Base-by-base conservation (phyloP, 2,113 vertebrate species). In the Oncorhynchus keta region DNA sequence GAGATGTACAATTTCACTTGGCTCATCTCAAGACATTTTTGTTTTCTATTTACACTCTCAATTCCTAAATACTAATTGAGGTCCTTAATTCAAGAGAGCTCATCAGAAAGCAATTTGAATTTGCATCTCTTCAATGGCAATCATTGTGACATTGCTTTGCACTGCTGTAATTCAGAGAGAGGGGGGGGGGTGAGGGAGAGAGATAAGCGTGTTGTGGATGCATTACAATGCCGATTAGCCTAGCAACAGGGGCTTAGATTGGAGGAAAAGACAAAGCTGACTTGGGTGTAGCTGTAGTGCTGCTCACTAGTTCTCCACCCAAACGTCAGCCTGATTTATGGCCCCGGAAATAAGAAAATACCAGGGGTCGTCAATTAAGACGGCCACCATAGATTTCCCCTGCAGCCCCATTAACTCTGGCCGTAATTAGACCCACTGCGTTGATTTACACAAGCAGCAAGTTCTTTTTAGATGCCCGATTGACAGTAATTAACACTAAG, bases 351-450 rank as follows among this genome's bases (percentile, higher is more conserved):
- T 64, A 72, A 75, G 59, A 85, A 88, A 86, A 84, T 76, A 83
- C 75, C 73, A 66, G 5, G 28, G 78, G 70, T 80, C 67, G 73
- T 78, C 68, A 80, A 76, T 79, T 83, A 72, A 71, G 68, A 79
- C 30, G 64, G 74, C 75, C 72, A 72, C 57, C 59, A 83, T 78
- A 78, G 4, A 73, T 87, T 81, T 75, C 72, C 49, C 77, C 81
- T 73, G 39, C 18, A 57, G 71, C 22, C 51, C 72, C 55, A 28
- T 55, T 75, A 74, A 81, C 70, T 84, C 49, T 61, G 80, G 80
- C 74, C 70, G 71, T 89, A 85, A 88, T 89, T 85, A 86, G 84
- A 87, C 78, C 68, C 45, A 5, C 28, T 75, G 69, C 75, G 86
- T 87, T 81, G 84, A 89, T 91, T 84, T 78, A 79, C 74, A 70